A percentile compares a stretch with the other conserved stretches of the same genome.
Evolutionary conservation across 2,888 invertebrate genomes (phyloP).

Genomic region (Beris chalybata): DNA sequence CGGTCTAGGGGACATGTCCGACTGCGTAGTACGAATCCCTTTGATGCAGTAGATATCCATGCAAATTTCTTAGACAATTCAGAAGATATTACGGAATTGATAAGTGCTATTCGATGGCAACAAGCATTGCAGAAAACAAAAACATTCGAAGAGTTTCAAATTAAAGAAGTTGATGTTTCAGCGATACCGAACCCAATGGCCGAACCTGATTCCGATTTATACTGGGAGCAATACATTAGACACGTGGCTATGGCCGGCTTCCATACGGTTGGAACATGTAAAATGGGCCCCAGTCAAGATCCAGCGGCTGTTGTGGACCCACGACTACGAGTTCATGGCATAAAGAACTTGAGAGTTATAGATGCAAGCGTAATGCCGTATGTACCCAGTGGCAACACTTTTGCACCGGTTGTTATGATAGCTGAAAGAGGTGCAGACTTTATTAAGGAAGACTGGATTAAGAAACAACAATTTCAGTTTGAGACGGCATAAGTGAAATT

Average conservation of each 20-base stretch:
- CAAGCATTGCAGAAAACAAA: constrained; percentile 54
- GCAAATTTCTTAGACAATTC: constrained; percentile 65
- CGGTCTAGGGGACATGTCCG: constrained; percentile 61
- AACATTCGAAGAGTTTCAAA: constrained; percentile 57
- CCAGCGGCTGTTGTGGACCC: constrained; percentile 67
- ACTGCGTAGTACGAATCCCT: constrained; percentile 61
- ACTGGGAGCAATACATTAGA: constrained; percentile 68
- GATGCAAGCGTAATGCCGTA: constrained; percentile 63
- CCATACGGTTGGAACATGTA: constrained; percentile 66
- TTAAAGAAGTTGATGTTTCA: constrained; percentile 57
- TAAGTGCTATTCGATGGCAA: constrained; percentile 54
- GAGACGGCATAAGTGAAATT: too few relatives aligned
- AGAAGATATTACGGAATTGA: constrained; percentile 59
- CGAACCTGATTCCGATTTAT: constrained; percentile 48
- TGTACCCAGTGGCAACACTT: constrained; percentile 61
- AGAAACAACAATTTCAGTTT: too few relatives aligned
- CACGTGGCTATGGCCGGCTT: constrained; percentile 65
- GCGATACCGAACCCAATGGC: constrained; percentile 49
- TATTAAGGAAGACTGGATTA: constrained; percentile 63
- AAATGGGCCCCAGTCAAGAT: constrained; percentile 67
- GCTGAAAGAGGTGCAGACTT: constrained; percentile 63
- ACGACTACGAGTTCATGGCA: constrained; percentile 59
- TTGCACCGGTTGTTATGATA: constrained; percentile 62
- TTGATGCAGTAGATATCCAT: constrained; percentile 63
- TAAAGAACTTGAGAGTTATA: constrained; percentile 58